Base-by-base conservation (phyloP, 1,140 invertebrate species). In the Leptopilina clavipes region DNA sequence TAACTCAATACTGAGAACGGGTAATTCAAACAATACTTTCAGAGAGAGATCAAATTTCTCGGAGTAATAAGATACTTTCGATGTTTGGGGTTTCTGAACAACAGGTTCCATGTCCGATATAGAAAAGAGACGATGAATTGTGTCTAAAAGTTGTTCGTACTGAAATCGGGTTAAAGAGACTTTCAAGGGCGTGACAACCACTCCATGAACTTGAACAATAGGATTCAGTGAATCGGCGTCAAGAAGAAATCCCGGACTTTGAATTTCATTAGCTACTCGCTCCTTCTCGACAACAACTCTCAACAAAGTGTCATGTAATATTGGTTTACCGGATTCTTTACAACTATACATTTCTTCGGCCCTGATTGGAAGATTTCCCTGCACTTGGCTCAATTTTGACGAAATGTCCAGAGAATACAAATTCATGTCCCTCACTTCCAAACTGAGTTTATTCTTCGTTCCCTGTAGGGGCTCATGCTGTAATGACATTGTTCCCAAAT, bases 141-240 rank as follows among this genome's bases (percentile, higher is more conserved):
- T 96, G 78, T 97, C 95, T 54, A 97, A 89, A 31, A 98, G 90
- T 87, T 98, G 96, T 87, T 97, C 95, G 86, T 98, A 98, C 83
- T 98, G 97, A 22, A 93, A 92, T 40, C 96, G 94, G 12, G 95
- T 94, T 9, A 98, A 89, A 0, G 96, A 96, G 12, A 98, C 93
- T 89, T 97, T 96, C 12, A 98, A 86, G 0, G 95, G 94, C 56
- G 94, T 96, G 11, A 97, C 94, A 22, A 98, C 94, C 71, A 92
- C 93, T n/a, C 96, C 97, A 73, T 92, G 92, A 6, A 98, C 91
- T 84, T 96, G 88, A 40, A 92, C 84, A 22, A 90, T 73, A 2
- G 89, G 85, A 43, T 85, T 86, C 19, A 72, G 83, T 5, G 82
- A 54, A 0, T 90, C 90, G 11, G 81, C 76, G n/a, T 91, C 90